Evolutionary conservation across 2,888 invertebrate species (phyloP), one percentile per base, ranked within the genome.

Genomic region (Drosophila subquinaria): DNA sequence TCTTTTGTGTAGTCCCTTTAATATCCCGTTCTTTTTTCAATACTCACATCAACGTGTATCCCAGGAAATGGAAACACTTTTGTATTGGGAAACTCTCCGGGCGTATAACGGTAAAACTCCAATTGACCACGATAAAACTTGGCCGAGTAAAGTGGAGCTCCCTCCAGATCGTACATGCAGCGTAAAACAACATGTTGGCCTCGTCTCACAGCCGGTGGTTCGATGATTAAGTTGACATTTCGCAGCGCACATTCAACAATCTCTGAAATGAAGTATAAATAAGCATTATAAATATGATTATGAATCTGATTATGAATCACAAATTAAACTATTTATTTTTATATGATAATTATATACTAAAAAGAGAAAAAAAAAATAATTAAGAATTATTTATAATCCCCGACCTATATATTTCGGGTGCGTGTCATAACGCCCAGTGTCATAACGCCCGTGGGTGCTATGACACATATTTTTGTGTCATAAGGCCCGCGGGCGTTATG

Each of bases 71-170:
- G 94, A 92, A 97, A 97, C 65, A 95, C 95, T 92, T 96, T 96
- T 6, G 95, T 95, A 50, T 94, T 94, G 5, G 96, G 96, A n/a
- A 93, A 93, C 84, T 97, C 96, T 84, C 94, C 94, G 0, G 97
- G 97, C 11, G 96, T 95, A 91, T 95, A 97, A 78, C 97, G 94
- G 93, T 96, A 97, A 93, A 97, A 97, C 94, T 97, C 97, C 89
- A 95, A 94, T 89, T 94, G 95, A 5, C 97, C 97, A 64, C 97
- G 94, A 93, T 97, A 97, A 96, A 97, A 97, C 94, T 97, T 97
- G 73, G 97, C 96, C 4, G 97, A 95, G 93, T 97, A 97, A 52
- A 97, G 94, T 0, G 95, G 95, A 4, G 95, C 95, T 0, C 95
- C 95, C 89, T 96, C 95, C 93, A 97, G 94, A 91, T 97, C 96